These are phyloP conservation scores for Drosophila colorata DNA, from an alignment of 2,888 invertebrate species.

Conservation along the genomic window DNA sequence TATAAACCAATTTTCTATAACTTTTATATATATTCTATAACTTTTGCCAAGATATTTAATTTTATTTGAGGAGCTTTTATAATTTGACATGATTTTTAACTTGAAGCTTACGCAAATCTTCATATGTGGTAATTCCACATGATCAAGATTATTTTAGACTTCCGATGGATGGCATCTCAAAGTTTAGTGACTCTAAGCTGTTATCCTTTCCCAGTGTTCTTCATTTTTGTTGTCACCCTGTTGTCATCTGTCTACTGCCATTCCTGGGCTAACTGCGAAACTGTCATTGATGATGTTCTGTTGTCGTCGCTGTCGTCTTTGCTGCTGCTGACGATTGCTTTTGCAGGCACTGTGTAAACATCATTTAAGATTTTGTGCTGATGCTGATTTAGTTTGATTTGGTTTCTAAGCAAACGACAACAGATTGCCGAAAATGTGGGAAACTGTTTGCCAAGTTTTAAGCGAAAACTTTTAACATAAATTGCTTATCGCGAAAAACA, in stretches of 20 bases:
- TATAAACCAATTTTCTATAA: too few species aligned
- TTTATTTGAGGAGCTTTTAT: too few species aligned
- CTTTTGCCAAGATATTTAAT: too few species aligned
- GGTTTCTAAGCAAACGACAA: slow-evolving; percentile 37
- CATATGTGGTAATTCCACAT: too few species aligned
- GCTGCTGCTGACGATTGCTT: slow-evolving; percentile 52
- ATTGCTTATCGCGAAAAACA: slow-evolving; percentile 67
- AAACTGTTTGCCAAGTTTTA: slow-evolving; percentile 56
- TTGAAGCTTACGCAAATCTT: too few species aligned
- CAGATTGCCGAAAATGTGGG: slow-evolving; percentile 45
- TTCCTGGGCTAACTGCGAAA: slow-evolving; percentile 16
- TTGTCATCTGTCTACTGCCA: slow-evolving; percentile 11
- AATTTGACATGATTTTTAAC: too few species aligned
- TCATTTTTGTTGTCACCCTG: not conserved
- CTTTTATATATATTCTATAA: too few species aligned
- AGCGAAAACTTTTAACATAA: slow-evolving; percentile 68
- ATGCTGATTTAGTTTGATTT: slow-evolving; percentile 72
- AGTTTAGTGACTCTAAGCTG: slow-evolving; percentile 5
- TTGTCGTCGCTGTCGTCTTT: slow-evolving; percentile 30
- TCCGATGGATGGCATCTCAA: not conserved
- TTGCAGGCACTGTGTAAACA: slow-evolving; percentile 56
- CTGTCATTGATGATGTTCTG: slow-evolving; percentile 42
- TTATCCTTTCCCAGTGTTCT: slow-evolving; percentile 14
- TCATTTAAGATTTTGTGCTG: slow-evolving; percentile 66
- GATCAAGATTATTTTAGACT: too few species aligned